Conservation (phyloP, 2,888 invertebrate species). For the Netelia virgata region DNA sequence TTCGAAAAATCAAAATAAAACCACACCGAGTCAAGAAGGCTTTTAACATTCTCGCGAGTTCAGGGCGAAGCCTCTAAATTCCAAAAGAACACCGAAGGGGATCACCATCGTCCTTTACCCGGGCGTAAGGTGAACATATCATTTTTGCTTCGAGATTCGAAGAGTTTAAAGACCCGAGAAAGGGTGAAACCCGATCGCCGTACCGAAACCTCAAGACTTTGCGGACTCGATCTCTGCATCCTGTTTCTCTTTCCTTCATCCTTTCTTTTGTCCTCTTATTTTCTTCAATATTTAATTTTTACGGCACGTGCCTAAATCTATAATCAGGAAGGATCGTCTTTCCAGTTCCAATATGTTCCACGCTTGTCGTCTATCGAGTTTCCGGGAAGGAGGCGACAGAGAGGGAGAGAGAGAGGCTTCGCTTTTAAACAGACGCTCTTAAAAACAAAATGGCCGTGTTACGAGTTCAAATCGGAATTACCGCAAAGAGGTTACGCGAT, state of each 20-base stretch:
- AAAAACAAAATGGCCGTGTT: neutral
- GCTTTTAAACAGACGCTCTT: constrained; percentile 36
- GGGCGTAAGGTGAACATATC: neutral
- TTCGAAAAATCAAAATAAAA: no score
- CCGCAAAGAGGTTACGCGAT: constrained; percentile 12
- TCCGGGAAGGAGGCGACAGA: neutral
- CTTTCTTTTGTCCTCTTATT: constrained; percentile 16
- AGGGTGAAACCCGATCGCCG: constrained; percentile 51
- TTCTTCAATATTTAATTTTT: neutral
- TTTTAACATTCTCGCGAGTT: constrained; percentile 29
- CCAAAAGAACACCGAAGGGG: constrained; percentile 16
- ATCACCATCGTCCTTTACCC: neutral
- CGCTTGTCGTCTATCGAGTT: constrained; percentile 27
- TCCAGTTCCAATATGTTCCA: constrained; percentile 38
- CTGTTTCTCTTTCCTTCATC: constrained; percentile 29
- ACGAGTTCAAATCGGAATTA: constrained; percentile 38
- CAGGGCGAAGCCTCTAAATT: constrained; percentile 48
- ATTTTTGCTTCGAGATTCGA: neutral
- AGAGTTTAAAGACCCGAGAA: constrained; percentile 30
- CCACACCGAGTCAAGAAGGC: neutral
- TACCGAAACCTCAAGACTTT: constrained; percentile 60
- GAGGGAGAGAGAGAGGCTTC: constrained; percentile 24
- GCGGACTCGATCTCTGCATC: constrained; percentile 53
- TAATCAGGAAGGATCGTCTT: constrained; percentile 44
- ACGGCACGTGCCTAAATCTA: constrained; percentile 52